These are phyloP conservation scores for Lytechinus pictus DNA, from an alignment of 35 echinoderm and acorn worm species.

Conservation along the genomic window DNA sequence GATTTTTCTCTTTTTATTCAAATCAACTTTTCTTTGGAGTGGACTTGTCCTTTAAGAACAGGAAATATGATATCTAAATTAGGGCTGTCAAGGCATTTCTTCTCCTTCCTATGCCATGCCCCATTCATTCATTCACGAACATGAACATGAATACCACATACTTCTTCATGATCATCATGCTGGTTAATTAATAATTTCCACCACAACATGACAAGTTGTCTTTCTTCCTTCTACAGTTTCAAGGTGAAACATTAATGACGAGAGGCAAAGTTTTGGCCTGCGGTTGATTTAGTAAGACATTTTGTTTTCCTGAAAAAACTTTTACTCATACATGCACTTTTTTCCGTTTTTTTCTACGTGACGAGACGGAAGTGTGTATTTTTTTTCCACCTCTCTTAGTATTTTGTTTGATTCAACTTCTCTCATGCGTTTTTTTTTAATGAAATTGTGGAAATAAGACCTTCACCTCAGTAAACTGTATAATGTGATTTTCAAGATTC, in stretches of 20 bases:
- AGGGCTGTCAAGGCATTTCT: not conserved
- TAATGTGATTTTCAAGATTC: too few species aligned
- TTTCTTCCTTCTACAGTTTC: not conserved
- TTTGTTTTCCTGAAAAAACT: too few species aligned
- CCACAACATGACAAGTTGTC: not conserved
- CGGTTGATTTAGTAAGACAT: not conserved
- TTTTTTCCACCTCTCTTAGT: too few species aligned
- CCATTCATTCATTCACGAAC: not conserved
- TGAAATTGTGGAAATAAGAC: too few species aligned
- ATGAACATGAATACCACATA: not conserved
- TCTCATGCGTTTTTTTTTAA: too few species aligned
- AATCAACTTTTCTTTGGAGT: too few species aligned
- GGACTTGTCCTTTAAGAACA: not conserved
- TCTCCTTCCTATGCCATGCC: not conserved
- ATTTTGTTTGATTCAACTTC: too few species aligned
- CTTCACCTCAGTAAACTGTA: too few species aligned
- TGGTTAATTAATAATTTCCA: not conserved
- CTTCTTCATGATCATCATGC: not conserved
- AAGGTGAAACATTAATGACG: not conserved
- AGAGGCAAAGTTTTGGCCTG: not conserved
- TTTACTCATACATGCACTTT: too few species aligned
- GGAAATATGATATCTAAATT: not conserved
- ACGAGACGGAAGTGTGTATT: too few species aligned
- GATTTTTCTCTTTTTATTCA: too few species aligned
- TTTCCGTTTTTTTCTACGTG: too few species aligned